Percentiles rank a stretch among this genome's conserved stretches.
These are phyloP conservation scores for Pycnomerus fuliginosus DNA, from an alignment of 2,888 invertebrate species.

Conservation along the genomic window DNA sequence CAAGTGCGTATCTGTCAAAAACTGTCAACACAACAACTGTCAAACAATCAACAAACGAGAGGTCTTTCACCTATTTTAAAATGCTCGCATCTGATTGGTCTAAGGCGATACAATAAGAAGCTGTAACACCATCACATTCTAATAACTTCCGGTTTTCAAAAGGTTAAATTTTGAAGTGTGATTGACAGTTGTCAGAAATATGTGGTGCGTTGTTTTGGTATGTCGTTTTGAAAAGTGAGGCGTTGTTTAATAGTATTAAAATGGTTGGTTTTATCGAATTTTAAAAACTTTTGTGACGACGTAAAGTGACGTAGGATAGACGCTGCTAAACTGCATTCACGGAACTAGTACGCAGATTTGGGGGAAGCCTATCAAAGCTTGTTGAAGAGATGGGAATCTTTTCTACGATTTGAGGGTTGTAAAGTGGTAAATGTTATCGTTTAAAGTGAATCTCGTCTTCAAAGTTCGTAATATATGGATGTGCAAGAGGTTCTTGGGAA, in stretches of 20 bases:
- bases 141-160: slow-evolving; percentile 39
- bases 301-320: slow-evolving; percentile 20
- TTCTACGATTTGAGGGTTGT: slow-evolving; percentile 37
- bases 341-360: slow-evolving; percentile 29
- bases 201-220: slow-evolving; percentile 3
- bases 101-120: slow-evolving; percentile 25
- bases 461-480: slow-evolving; percentile 10
- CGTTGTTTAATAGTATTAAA: slow-evolving; percentile 2
- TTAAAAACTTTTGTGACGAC: slow-evolving; percentile 9
- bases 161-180: slow-evolving; percentile 22
- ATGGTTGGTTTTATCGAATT: slow-evolving; percentile 1
- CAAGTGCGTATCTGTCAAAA: slow-evolving; percentile 3
- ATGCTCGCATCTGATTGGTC: slow-evolving; percentile 30
- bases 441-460: background rate
- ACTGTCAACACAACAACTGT: slow-evolving; percentile 6
- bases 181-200: slow-evolving; percentile 19
- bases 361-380: slow-evolving; percentile 45
- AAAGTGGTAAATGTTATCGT: slow-evolving; percentile 18
- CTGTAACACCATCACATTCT: slow-evolving; percentile 26
- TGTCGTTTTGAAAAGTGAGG: slow-evolving; percentile 1
- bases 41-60: slow-evolving; percentile 14
- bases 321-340: slow-evolving; percentile 12
- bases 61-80: slow-evolving; percentile 33
- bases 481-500: slow-evolving; percentile 26
- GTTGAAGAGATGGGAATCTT: slow-evolving; percentile 47